phyloP scores from a whole-genome alignment of 2,797 vertebrate species.

The Manis javanica region DNA sequence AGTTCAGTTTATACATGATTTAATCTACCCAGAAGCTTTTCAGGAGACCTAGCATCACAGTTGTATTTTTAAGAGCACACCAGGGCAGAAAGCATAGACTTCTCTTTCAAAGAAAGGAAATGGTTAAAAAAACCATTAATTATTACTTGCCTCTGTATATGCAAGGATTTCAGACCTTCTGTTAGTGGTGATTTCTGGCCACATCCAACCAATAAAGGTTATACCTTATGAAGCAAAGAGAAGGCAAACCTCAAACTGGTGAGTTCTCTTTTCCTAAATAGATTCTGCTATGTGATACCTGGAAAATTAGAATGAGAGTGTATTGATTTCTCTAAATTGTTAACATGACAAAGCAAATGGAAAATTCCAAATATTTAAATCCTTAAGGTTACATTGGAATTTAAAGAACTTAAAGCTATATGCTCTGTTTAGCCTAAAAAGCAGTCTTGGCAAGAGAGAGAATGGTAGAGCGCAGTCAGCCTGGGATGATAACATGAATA shows the following conservation, averaged over 20 bases:
- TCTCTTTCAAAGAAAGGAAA: background rate
- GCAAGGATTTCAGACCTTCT: background rate
- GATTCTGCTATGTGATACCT: background rate
- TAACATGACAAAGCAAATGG: background rate
- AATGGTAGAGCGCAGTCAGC: background rate
- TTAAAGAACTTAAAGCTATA: background rate
- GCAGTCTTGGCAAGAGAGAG: background rate
- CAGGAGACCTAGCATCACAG: background rate
- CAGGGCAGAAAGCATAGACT: background rate
- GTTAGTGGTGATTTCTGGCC: background rate
- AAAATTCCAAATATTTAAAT: conserved; percentile 35
- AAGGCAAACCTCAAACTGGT: background rate
- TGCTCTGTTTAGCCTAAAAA: background rate
- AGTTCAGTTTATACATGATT: background rate
- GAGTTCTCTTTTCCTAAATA: background rate
- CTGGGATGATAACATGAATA: background rate
- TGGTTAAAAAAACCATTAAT: background rate
- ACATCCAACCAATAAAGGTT: background rate
- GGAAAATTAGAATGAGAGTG: background rate
- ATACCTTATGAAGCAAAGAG: background rate
- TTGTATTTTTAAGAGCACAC: background rate
- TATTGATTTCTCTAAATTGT: background rate
- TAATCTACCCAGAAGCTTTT: background rate
- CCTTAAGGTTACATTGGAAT: background rate
- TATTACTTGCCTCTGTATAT: background rate